Percentiles rank a stretch among this genome's conserved stretches.
Evolutionary conservation across 92 coral and sea anemone genomes (phyloP).

Genomic region (Siderastrea siderea): DNA sequence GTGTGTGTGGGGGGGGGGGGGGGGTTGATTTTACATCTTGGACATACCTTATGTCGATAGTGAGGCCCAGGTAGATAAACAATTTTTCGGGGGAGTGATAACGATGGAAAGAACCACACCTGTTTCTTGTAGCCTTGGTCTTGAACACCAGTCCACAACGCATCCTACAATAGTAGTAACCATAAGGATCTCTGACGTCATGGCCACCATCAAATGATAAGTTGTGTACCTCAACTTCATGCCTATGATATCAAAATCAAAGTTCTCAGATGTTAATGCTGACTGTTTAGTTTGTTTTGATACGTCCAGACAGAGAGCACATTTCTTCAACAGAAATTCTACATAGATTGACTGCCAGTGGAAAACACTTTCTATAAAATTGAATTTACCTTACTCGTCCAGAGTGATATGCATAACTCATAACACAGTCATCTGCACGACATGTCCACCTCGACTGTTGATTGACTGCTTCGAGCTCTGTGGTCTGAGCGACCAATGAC

Average conservation of each 20-base stretch:
- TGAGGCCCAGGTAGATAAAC: no score
- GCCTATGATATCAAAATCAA: neutral
- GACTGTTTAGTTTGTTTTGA: no score
- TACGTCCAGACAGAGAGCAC: neutral
- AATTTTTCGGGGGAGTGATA: no score
- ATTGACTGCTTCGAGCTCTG: slow-evolving; percentile 31
- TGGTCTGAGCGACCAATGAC: slow-evolving; percentile 39
- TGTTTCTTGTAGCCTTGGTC: slow-evolving; percentile 14
- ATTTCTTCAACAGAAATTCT: no score
- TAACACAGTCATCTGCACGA: slow-evolving; percentile 31
- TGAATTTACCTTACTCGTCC: slow-evolving; percentile 52
- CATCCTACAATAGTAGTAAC: slow-evolving; percentile 26
- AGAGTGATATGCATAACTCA: slow-evolving; percentile 56
- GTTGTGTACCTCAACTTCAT: slow-evolving; percentile 27
- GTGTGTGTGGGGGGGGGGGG: no score
- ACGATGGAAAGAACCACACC: neutral
- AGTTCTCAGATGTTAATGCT: neutral
- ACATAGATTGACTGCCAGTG: slow-evolving; percentile 8
- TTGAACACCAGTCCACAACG: slow-evolving; percentile 26
- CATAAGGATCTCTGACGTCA: slow-evolving; percentile 21
- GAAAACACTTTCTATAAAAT: neutral
- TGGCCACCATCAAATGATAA: slow-evolving; percentile 19
- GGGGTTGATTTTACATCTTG: no score
- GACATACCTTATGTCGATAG: no score
- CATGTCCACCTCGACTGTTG: slow-evolving; percentile 36